phyloP scores from a whole-genome alignment of 2,888 invertebrate genomes.

The Rhingia rostrata region DNA sequence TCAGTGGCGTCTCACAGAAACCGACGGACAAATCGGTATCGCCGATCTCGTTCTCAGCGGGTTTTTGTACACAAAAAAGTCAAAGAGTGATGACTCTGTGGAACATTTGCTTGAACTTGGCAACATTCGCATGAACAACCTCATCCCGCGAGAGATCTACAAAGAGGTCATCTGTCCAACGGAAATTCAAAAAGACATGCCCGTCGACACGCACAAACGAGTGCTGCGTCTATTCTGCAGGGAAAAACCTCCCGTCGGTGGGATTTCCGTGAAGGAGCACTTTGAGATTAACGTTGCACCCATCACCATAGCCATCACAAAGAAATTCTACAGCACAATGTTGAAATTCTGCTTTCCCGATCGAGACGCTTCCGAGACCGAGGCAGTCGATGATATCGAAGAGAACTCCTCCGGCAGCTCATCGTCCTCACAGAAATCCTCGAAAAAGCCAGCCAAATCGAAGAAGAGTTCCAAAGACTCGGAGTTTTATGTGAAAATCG shows the following conservation, averaged over 20 bases:
- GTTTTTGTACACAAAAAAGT: conserved; percentile 98
- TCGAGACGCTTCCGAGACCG: conserved; percentile 91
- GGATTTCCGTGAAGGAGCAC: conserved; percentile 99
- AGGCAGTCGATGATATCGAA: conserved; percentile 86
- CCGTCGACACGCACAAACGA: conserved; percentile 93
- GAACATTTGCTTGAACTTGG: conserved; percentile 98
- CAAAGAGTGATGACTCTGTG: conserved; percentile 97
- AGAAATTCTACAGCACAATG: conserved; percentile 98
- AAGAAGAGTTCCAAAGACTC: conserved; percentile 89
- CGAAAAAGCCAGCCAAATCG: conserved; percentile 80
- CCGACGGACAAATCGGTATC: conserved; percentile 98
- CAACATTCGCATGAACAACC: conserved; percentile 96
- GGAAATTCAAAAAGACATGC: conserved; percentile 92
- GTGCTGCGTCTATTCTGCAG: conserved; percentile 97
- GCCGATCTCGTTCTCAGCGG: conserved; percentile 97
- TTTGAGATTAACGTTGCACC: conserved; percentile 99
- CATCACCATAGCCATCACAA: conserved; percentile 94
- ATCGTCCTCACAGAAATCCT: conserved; percentile 84
- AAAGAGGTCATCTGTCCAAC: conserved; percentile 93
- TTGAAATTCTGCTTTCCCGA: conserved; percentile 98
- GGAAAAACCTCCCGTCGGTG: conserved; percentile 98
- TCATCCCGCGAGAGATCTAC: conserved; percentile 96
- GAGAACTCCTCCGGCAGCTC: conserved; percentile 84
- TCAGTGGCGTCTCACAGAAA: conserved; percentile 98
- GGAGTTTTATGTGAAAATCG: conserved; percentile 94